Evolutionary conservation across 2,888 invertebrate species (phyloP).

Genomic region (Desoria tigrina): DNA sequence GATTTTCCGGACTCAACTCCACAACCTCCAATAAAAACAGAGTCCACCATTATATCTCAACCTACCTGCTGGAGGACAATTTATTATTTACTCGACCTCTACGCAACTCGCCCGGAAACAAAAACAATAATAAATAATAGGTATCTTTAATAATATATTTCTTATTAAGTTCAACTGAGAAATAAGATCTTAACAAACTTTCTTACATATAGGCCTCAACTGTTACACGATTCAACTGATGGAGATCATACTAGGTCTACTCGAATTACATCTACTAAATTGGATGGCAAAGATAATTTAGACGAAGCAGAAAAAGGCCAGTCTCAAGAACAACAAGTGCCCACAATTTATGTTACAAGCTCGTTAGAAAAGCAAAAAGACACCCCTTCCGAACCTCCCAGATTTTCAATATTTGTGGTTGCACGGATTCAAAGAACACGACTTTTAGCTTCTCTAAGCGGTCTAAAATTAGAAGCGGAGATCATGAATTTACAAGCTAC

Average conservation of each 20-base stretch:
- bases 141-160: background rate
- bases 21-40: background rate
- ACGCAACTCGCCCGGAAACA: slow-evolving; percentile 91
- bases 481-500: slow-evolving; percentile 89
- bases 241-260: slow-evolving; percentile 25
- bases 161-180: background rate
- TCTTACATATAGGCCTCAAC: slow-evolving; percentile 20
- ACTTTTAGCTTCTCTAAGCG: slow-evolving; percentile 84
- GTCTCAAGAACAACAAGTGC: slow-evolving; percentile 9
- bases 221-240: slow-evolving; percentile 32
- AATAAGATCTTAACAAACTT: no score
- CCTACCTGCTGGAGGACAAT: slow-evolving; percentile 94
- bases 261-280: slow-evolving; percentile 26
- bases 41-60: slow-evolving; percentile 24
- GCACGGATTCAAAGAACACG: slow-evolving; percentile 82
- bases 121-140: slow-evolving; percentile 76
- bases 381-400: slow-evolving; percentile 40
- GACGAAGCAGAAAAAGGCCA: slow-evolving; percentile 51
- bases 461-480: slow-evolving; percentile 91
- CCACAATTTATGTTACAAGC: slow-evolving; percentile 42
- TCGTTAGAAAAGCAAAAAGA: slow-evolving; percentile 51
- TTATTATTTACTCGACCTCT: slow-evolving; percentile 85
- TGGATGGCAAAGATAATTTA: slow-evolving; percentile 42
- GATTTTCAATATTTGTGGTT: slow-evolving; percentile 73
- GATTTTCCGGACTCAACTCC: slow-evolving; percentile 39